Evolutionary conservation across 2,888 invertebrate species (phyloP).

Genomic region (Tiliacea aurago): DNA sequence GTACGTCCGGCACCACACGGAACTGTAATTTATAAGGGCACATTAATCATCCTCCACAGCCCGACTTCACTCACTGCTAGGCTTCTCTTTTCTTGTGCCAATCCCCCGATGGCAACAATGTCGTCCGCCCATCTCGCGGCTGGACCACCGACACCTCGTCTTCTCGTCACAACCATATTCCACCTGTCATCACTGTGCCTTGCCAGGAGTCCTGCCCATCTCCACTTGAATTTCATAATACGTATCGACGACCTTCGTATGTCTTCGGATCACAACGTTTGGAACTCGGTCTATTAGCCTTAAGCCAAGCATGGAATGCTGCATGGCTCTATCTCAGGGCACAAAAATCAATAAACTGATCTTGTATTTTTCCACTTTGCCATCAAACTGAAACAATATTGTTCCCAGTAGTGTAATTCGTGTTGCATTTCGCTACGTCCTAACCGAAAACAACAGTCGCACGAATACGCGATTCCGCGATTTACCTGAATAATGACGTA

Average conservation of each 20-base stretch:
- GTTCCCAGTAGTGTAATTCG: neutral
- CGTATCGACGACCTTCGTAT: no score
- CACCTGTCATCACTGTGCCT: no score
- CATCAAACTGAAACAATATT: neutral
- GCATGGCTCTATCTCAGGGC: neutral
- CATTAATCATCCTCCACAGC: neutral
- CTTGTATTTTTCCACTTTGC: neutral
- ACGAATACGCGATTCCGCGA: neutral
- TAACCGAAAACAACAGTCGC: neutral
- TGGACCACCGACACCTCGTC: neutral
- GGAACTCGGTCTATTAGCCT: neutral
- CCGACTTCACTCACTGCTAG: no score
- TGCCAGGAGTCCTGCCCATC: no score
- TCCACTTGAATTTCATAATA: no score
- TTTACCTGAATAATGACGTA: neutral
- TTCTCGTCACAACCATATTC: no score
- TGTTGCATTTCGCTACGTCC: neutral
- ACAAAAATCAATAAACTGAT: neutral
- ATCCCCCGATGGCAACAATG: neutral
- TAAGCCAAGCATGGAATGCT: neutral
- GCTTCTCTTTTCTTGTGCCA: no score
- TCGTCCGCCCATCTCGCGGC: neutral
- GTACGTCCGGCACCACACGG: no score
- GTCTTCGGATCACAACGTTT: neutral
- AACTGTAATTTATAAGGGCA: neutral